Conservation (phyloP, 1,140 invertebrate genomes). For the Drosophila ficusphila region DNA sequence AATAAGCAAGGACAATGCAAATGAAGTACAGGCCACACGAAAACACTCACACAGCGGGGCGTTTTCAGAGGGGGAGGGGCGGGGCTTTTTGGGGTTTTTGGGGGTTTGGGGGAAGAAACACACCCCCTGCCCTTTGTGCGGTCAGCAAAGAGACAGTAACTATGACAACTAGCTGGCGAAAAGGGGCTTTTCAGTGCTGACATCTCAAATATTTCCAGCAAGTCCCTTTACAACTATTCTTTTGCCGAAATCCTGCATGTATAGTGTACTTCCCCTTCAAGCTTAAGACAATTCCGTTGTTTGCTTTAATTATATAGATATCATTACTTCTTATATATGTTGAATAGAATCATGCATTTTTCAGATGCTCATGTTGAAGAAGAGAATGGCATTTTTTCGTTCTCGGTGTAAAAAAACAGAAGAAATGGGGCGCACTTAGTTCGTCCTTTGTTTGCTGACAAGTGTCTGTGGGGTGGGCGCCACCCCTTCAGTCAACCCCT, state of each 20-base stretch:
- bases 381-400: no score
- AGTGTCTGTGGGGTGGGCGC: slow-evolving; percentile 9
- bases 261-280: no score
- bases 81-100: neutral
- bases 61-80: no score
- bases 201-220: neutral
- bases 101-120: no score
- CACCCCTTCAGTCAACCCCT: neutral
- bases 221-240: no score
- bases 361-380: no score
- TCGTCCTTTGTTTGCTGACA: slow-evolving; percentile 33
- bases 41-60: neutral
- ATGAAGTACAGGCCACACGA: slow-evolving; percentile 51
- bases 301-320: no score
- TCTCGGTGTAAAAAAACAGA: neutral
- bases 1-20: slow-evolving; percentile 76
- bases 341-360: no score
- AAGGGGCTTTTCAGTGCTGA: neutral
- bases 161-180: neutral
- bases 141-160: slow-evolving; percentile 3
- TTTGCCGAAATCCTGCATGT: no score
- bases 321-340: no score
- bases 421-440: neutral
- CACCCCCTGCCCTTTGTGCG: neutral
- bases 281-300: no score